A percentile compares a stretch with the other conserved stretches of the same genome.
phyloP scores from a whole-genome alignment of 2,797 vertebrate species.

The Sebastes iracundus region DNA sequence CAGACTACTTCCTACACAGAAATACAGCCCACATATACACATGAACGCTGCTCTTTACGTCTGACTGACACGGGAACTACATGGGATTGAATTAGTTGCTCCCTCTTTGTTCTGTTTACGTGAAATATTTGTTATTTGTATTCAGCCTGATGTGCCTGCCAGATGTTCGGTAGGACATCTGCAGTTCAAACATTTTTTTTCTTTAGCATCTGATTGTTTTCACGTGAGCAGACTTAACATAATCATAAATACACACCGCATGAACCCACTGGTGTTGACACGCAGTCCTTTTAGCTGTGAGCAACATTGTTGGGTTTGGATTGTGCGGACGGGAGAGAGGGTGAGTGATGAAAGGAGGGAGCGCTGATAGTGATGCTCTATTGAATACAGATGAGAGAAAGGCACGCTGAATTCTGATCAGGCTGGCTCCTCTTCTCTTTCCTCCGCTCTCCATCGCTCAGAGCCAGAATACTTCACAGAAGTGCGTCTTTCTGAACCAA shows the following conservation, averaged over 20 bases:
- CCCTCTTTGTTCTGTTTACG: not conserved
- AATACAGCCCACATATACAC: not conserved
- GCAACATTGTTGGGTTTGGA: constrained; percentile 27
- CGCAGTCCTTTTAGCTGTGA: constrained; percentile 9
- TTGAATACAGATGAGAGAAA: constrained; percentile 72
- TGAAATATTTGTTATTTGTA: not conserved
- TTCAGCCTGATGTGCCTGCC: not conserved
- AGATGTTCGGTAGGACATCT: constrained; percentile 3
- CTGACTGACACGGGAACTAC: not conserved
- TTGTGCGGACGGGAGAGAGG: constrained; percentile 15
- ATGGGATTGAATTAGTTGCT: not conserved
- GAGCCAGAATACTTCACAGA: constrained; percentile 53
- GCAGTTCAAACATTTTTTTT: not conserved
- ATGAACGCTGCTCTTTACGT: not conserved
- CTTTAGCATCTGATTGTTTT: constrained; percentile 10
- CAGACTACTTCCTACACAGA: not conserved
- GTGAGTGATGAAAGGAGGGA: constrained; percentile 61
- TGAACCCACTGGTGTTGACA: not conserved
- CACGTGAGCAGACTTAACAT: not conserved
- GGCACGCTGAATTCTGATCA: constrained; percentile 63
- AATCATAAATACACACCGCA: not conserved
- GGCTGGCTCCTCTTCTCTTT: constrained; percentile 20
- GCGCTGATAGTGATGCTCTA: constrained; percentile 42
- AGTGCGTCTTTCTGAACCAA: constrained; percentile 42
- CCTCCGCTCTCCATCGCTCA: constrained; percentile 17